Percentiles rank a stretch among this genome's conserved stretches.
These are phyloP conservation scores for Folsomia candida DNA, from an alignment of 2,888 invertebrate species.

Conservation along the genomic window DNA sequence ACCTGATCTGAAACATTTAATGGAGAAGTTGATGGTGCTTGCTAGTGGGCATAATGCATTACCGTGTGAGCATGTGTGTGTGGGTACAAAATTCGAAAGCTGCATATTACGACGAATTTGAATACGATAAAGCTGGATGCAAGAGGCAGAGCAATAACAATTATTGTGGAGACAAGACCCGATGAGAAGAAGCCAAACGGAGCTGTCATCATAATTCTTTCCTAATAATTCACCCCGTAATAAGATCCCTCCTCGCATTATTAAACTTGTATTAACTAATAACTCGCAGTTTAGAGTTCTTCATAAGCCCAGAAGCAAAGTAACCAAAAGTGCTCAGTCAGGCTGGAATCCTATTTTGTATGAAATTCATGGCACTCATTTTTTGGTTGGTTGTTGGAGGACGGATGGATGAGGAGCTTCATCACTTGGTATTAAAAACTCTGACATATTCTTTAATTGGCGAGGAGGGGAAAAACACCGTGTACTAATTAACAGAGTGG, in stretches of 20 bases:
- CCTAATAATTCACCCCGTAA: slow-evolving; percentile 13
- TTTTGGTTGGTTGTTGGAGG: too few species aligned
- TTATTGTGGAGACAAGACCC: neutral
- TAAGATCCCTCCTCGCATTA: neutral
- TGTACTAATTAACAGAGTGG: neutral
- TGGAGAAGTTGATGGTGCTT: too few species aligned
- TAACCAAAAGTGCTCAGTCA: neutral
- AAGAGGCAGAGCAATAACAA: slow-evolving; percentile 10
- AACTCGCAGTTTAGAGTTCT: neutral
- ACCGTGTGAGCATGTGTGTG: neutral
- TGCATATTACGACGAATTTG: neutral
- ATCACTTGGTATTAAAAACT: neutral
- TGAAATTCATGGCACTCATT: too few species aligned
- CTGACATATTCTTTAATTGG: neutral
- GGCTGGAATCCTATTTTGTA: neutral
- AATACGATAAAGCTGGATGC: neutral
- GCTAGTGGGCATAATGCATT: neutral
- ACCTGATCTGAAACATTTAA: neutral
- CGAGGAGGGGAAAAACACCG: neutral
- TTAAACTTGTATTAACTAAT: neutral
- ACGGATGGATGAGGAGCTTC: neutral
- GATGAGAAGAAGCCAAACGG: slow-evolving; percentile 11
- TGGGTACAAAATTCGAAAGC: neutral
- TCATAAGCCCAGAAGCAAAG: neutral
- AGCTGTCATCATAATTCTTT: slow-evolving; percentile 21